Conservation (phyloP, 2,888 invertebrate genomes). For the Monochamus alternatus region DNA sequence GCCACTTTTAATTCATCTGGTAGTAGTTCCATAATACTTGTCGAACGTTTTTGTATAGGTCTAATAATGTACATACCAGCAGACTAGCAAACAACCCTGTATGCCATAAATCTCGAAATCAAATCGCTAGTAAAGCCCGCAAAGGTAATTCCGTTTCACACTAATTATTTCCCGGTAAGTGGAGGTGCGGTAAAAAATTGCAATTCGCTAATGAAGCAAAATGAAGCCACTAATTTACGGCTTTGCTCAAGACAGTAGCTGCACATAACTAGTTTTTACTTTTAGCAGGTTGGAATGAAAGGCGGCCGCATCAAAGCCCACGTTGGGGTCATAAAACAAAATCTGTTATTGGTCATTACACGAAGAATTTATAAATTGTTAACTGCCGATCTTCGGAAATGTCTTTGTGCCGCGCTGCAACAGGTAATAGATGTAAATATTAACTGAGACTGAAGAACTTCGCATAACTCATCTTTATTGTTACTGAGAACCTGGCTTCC, state of each 20-base stretch:
- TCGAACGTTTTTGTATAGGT: too few species aligned
- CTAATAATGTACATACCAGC: too few species aligned
- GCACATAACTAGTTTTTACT: constrained; percentile 27
- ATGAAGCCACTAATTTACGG: constrained; percentile 30
- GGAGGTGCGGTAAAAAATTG: background rate
- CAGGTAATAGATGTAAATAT: background rate
- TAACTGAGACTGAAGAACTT: background rate
- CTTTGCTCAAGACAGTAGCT: constrained; percentile 37
- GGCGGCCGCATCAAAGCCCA: constrained; percentile 8
- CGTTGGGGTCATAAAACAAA: constrained; percentile 6
- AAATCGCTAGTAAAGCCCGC: background rate
- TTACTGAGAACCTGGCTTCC: constrained; percentile 48
- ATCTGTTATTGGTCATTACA: constrained; percentile 11
- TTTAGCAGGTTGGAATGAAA: constrained; percentile 7
- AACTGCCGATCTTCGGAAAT: constrained; percentile 10
- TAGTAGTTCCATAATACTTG: too few species aligned
- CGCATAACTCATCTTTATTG: constrained; percentile 4
- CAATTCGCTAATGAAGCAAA: constrained; percentile 25
- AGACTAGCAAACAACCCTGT: too few species aligned
- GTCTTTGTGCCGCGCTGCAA: background rate
- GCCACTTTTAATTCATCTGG: too few species aligned
- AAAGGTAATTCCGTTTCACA: background rate
- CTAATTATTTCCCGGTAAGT: constrained; percentile 4
- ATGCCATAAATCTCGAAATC: too few species aligned
- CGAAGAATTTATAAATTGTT: constrained; percentile 12